Conservation (phyloP, 2,797 vertebrate genomes). For the Acrocephalus scirpaceus region DNA sequence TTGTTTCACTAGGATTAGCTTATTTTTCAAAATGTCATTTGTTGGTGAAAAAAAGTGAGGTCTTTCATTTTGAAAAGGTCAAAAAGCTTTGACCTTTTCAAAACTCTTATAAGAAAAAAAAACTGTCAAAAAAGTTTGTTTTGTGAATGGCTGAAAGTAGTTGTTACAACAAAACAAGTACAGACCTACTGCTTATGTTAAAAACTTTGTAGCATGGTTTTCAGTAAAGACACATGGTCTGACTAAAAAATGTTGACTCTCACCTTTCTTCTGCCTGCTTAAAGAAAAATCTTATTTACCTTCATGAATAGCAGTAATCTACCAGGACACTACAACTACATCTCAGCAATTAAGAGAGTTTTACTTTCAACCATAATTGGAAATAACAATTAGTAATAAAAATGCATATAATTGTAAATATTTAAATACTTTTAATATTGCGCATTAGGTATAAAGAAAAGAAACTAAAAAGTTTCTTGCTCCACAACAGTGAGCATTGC, state of each 20-base stretch:
- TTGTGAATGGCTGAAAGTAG: slow-evolving; percentile 36
- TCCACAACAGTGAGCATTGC: neutral
- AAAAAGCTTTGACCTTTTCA: slow-evolving; percentile 68
- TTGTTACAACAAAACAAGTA: slow-evolving; percentile 21
- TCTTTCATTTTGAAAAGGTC: slow-evolving; percentile 67
- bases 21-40: slow-evolving; percentile 66
- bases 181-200: neutral
- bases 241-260: neutral
- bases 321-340: neutral
- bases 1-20: slow-evolving; percentile 62
- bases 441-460: neutral
- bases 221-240: neutral
- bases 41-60: slow-evolving; percentile 60
- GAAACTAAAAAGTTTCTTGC: neutral
- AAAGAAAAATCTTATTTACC: neutral
- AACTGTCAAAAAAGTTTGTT: slow-evolving; percentile 62
- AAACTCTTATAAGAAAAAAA: slow-evolving; percentile 49
- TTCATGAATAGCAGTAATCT: neutral
- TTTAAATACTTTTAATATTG: neutral
- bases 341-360: neutral
- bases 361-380: neutral
- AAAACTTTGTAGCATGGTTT: neutral
- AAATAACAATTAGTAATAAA: neutral
- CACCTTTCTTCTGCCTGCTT: neutral
- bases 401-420: neutral